Conservation (phyloP, 1,140 invertebrate genomes). For the Calephelis nemesis region DNA sequence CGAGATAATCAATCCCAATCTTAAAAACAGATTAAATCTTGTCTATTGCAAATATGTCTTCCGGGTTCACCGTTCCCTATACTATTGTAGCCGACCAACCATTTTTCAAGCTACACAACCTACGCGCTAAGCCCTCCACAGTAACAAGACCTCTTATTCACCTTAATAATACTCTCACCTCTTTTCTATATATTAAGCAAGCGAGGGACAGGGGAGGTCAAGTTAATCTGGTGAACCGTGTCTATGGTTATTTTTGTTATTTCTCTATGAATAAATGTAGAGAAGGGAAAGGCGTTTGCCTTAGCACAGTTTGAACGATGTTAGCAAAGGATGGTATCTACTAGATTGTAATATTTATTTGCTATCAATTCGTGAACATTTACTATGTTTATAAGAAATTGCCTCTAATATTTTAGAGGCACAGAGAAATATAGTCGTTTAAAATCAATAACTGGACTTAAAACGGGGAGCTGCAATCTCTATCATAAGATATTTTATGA, state of each 20-base stretch:
- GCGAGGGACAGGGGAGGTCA: slow-evolving; percentile 37
- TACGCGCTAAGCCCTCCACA: slow-evolving; percentile 57
- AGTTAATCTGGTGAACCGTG: slow-evolving; percentile 41
- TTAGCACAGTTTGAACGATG: slow-evolving; percentile 74
- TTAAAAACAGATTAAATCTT: slow-evolving; percentile 59
- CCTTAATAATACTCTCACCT: slow-evolving; percentile 21
- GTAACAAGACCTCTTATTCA: slow-evolving; percentile 40
- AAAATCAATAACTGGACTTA: slow-evolving; percentile 7
- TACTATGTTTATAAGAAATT: slow-evolving; percentile 15
- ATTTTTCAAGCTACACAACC: slow-evolving; percentile 74
- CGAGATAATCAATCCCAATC: not conserved
- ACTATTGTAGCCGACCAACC: slow-evolving; percentile 66
- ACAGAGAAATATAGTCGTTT: not conserved
- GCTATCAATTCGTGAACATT: slow-evolving; percentile 40
- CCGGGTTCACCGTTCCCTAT: slow-evolving; percentile 68
- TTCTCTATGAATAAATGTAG: slow-evolving; percentile 75
- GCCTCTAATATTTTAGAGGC: slow-evolving; percentile 8
- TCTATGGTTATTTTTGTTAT: slow-evolving; percentile 76
- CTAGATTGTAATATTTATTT: slow-evolving; percentile 53
- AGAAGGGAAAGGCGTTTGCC: slow-evolving; percentile 74
- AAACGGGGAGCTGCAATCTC: not conserved
- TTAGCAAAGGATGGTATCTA: slow-evolving; percentile 67
- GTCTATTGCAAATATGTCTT: slow-evolving; percentile 64
- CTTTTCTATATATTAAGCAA: slow-evolving; percentile 19
- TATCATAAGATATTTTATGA: not conserved